A percentile compares a stretch with the other conserved stretches of the same genome.
Conservation (phyloP, 2,113 vertebrate species). For the Callipepla californica region DNA sequence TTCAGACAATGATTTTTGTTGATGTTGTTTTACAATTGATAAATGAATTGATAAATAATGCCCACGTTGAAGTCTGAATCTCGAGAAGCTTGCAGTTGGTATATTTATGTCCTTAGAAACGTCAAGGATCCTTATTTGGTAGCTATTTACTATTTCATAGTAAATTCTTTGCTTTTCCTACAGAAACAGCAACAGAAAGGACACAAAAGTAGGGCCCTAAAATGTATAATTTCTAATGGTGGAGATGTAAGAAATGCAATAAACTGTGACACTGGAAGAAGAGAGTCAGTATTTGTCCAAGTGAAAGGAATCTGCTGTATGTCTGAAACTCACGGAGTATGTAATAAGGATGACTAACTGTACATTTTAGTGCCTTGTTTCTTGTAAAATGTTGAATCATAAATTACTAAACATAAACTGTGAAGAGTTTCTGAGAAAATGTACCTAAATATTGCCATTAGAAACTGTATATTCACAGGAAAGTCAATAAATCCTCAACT, state of each 20-base stretch:
- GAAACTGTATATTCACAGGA: slow-evolving; percentile 44
- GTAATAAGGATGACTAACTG: slow-evolving; percentile 26
- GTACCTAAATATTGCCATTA: slow-evolving; percentile 45
- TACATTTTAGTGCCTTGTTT: slow-evolving; percentile 65
- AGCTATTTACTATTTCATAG: not conserved
- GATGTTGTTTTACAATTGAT: not conserved
- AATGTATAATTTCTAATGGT: not conserved
- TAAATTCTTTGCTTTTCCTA: not conserved
- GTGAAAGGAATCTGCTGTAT: not conserved
- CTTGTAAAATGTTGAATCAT: slow-evolving; percentile 56
- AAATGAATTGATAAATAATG: not conserved
- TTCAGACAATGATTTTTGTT: not conserved
- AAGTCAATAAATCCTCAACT: slow-evolving; percentile 54
- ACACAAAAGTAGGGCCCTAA: not conserved
- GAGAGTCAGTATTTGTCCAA: not conserved
- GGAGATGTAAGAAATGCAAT: not conserved
- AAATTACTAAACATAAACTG: slow-evolving; percentile 52
- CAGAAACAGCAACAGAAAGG: not conserved
- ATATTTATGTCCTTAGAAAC: not conserved
- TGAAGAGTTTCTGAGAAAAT: slow-evolving; percentile 36
- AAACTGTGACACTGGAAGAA: not conserved
- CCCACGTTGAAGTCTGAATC: not conserved
- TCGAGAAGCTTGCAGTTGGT: not conserved
- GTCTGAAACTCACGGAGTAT: not conserved
- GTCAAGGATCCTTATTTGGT: not conserved